Evolutionary conservation across 2,888 invertebrate genomes (phyloP), one percentile per base, ranked within the genome.

Genomic region (Clivina fossor): DNA sequence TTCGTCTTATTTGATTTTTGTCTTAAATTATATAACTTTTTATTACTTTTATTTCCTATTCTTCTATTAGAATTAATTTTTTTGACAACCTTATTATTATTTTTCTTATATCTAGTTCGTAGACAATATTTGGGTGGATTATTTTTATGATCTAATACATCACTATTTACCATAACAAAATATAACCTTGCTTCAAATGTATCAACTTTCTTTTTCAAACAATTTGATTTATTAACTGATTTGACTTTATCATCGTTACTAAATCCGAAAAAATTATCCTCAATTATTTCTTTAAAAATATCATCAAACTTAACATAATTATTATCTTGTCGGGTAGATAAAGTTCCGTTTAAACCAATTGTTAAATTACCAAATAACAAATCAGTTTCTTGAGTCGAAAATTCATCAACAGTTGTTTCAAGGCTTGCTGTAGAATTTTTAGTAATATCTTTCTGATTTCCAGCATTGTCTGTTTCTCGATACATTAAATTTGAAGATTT

Each of bases 311-410:
- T 30, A 13, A 9, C 2, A 3, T 30, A 9, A 3, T 30, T 13
- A 13, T 32, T 35, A 19, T 15, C 3, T 26, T 32, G 22, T 33
- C 48, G 19, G 26, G 22, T 48, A 19, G 20, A 13, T 19, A 50
- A 13, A 2, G 41, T 41, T 22, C 51, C 41, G 20, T 51, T 33
- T 11, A 28, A 40, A 15, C 41, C 8, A 18, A 41, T 11, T 11
- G 41, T 51, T n/a, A 51, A 30, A 32, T 51, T 51, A 22, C 41
- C 41, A n/a, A 51, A 51, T 9, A 41, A 30, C 22, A 30, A 18
- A 20, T 51, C 51, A 2, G 22, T 19, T 40, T 51, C 51, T 41
- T 40, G 51, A 22, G 41, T 41, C n/a, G 13, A 26, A 16, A 50
- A 51, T 13, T 33, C 51, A 24, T 48, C 37, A 20, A 19, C n/a